Conservation (phyloP, 2,113 vertebrate species). For the Hylia prasina region DNA sequence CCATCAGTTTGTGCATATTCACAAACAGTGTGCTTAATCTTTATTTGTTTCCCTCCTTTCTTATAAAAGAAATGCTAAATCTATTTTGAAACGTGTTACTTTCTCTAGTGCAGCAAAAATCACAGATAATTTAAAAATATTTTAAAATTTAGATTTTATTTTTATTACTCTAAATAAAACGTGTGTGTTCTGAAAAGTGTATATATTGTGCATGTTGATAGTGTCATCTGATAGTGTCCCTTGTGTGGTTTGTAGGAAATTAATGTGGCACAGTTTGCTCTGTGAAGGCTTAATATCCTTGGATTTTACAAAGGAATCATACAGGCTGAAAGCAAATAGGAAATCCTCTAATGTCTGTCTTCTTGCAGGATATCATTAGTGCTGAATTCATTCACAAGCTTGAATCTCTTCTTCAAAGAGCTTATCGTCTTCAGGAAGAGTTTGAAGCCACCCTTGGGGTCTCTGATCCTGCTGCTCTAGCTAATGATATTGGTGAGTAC, state of each 20-base stretch:
- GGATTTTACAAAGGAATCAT: background rate
- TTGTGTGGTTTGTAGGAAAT: background rate
- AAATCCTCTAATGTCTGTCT: background rate
- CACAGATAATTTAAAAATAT: background rate
- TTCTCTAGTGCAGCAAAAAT: background rate
- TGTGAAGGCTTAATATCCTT: background rate
- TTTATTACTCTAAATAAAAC: background rate
- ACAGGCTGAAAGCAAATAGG: background rate
- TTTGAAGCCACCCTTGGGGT: constrained; percentile 87
- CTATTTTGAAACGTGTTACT: background rate
- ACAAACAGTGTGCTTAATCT: background rate
- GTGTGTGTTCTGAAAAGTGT: background rate
- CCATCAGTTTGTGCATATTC: background rate
- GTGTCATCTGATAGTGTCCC: background rate
- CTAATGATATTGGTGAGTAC: constrained; percentile 81
- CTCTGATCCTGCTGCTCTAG: constrained; percentile 78
- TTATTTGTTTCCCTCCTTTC: background rate
- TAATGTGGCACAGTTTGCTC: rapidly evolving
- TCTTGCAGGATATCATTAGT: constrained; percentile 87
- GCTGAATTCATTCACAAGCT: constrained; percentile 93
- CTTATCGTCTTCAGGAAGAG: constrained; percentile 93
- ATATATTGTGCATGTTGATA: background rate
- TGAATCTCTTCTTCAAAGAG: constrained; percentile 90
- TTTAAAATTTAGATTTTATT: background rate
- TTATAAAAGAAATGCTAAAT: background rate